These are phyloP conservation scores for Hydrophis major DNA, from an alignment of 2,797 vertebrate genomes.

Conservation along the genomic window DNA sequence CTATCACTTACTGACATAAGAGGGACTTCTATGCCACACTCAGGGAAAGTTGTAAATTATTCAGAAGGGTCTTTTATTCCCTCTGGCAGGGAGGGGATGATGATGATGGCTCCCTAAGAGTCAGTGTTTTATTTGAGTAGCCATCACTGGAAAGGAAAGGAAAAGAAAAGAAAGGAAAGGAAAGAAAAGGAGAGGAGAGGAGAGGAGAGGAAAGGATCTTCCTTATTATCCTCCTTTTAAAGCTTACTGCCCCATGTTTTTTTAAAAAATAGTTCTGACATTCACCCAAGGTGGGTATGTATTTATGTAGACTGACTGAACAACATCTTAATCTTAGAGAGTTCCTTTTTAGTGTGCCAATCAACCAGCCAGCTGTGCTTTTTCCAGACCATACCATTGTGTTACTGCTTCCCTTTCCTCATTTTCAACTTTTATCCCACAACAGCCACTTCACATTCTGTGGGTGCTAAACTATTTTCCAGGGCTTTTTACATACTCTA, in stretches of 20 bases:
- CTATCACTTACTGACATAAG: constrained; percentile 63
- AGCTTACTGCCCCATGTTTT: neutral
- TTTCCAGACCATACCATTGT: neutral
- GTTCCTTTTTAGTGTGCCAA: neutral
- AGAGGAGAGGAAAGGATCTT: neutral
- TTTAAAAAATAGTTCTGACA: neutral
- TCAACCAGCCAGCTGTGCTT: neutral
- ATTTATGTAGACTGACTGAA: neutral
- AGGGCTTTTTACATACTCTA: neutral
- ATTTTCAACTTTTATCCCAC: neutral
- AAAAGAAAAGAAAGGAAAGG: too few relatives aligned
- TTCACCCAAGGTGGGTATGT: too few relatives aligned
- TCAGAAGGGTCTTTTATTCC: constrained; percentile 64
- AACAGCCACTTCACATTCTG: neutral
- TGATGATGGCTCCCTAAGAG: constrained; percentile 58
- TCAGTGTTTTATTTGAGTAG: neutral
- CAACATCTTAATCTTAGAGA: neutral
- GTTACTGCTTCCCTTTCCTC: neutral
- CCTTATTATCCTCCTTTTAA: neutral
- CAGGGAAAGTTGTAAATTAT: constrained; percentile 71
- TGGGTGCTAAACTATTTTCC: too few relatives aligned
- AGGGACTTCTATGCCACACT: constrained; percentile 49
- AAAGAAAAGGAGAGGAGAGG: too few relatives aligned
- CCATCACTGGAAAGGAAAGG: neutral
- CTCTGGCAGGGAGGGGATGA: constrained; percentile 61